phyloP scores from a whole-genome alignment of 2,797 vertebrate genomes.

The Cetoscarus ocellatus region DNA sequence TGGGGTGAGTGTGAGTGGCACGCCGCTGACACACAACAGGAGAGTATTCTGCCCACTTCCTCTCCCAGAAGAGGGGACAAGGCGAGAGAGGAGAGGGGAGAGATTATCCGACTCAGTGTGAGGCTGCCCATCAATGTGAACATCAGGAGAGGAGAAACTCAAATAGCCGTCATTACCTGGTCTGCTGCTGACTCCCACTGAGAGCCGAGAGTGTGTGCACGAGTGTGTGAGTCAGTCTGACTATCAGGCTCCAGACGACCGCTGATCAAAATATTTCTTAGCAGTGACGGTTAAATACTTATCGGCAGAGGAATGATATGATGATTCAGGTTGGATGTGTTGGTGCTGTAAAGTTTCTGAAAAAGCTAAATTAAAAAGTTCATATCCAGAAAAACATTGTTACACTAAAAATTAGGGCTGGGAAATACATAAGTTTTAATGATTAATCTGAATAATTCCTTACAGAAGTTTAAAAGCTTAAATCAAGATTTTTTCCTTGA shows the following conservation, averaged over 20 bases:
- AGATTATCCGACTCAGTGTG: slow-evolving; percentile 78
- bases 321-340: slow-evolving; percentile 25
- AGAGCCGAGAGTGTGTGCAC: slow-evolving; percentile 16
- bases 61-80: slow-evolving; percentile 62
- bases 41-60: slow-evolving; percentile 72
- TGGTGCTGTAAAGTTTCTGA: not conserved
- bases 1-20: slow-evolving; percentile 52
- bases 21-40: slow-evolving; percentile 61
- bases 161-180: slow-evolving; percentile 75
- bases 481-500: too few relatives aligned
- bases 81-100: slow-evolving; percentile 27
- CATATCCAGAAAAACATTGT: too few relatives aligned
- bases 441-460: too few relatives aligned
- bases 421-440: too few relatives aligned
- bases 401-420: too few relatives aligned
- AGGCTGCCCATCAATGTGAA: slow-evolving; percentile 60
- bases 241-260: slow-evolving; percentile 23
- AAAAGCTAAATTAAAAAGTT: too few relatives aligned
- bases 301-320: slow-evolving; percentile 29
- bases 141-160: slow-evolving; percentile 47
- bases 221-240: slow-evolving; percentile 24
- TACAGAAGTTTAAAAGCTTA: too few relatives aligned
- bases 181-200: slow-evolving; percentile 55
- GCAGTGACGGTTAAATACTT: slow-evolving; percentile 12
- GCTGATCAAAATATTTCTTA: slow-evolving; percentile 51